Conservation (phyloP, 1,140 invertebrate species). For the Drosophila nikananu region DNA sequence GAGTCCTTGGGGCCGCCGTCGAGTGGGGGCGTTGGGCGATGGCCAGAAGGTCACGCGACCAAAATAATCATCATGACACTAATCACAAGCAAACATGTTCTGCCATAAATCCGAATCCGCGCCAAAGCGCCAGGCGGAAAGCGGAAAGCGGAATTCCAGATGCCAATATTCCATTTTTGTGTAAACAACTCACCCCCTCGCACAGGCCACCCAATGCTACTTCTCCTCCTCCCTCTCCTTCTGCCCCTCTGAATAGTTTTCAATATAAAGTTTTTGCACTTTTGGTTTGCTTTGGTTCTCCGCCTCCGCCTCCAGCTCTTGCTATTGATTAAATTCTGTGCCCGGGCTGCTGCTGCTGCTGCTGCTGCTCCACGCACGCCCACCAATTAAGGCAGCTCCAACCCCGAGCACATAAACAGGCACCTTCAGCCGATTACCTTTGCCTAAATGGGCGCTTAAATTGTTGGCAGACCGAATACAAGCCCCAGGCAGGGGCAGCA, state of each 20-base stretch:
- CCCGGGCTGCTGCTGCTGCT: slow-evolving; percentile 4
- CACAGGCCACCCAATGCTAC: not conserved
- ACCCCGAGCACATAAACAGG: slow-evolving; percentile 4
- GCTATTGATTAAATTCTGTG: slow-evolving; percentile 53
- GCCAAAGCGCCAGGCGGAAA: not conserved
- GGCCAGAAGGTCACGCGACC: slow-evolving; percentile 4
- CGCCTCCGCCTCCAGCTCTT: slow-evolving; percentile 5
- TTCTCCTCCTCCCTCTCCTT: not conserved
- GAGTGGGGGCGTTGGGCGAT: not conserved
- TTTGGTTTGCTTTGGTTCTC: slow-evolving; percentile 14
- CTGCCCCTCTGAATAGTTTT: slow-evolving; percentile 23
- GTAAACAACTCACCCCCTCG: slow-evolving; percentile 34
- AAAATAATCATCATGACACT: slow-evolving; percentile 47
- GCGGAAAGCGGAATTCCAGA: slow-evolving; percentile 22
- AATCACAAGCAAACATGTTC: slow-evolving; percentile 35
- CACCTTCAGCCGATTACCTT: slow-evolving; percentile 26
- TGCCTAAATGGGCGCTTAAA: slow-evolving; percentile 43
- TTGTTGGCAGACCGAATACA: slow-evolving; percentile 31
- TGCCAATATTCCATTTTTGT: slow-evolving; percentile 43
- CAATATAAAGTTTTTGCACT: slow-evolving; percentile 49
- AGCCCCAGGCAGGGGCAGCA: slow-evolving; percentile 13
- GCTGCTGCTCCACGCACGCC: slow-evolving; percentile 10
- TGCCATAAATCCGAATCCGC: slow-evolving; percentile 28
- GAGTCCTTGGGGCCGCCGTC: slow-evolving; percentile 27
- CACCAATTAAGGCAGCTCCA: slow-evolving; percentile 42